Conservation (phyloP, 2,113 vertebrate species). For the Perca fluviatilis region DNA sequence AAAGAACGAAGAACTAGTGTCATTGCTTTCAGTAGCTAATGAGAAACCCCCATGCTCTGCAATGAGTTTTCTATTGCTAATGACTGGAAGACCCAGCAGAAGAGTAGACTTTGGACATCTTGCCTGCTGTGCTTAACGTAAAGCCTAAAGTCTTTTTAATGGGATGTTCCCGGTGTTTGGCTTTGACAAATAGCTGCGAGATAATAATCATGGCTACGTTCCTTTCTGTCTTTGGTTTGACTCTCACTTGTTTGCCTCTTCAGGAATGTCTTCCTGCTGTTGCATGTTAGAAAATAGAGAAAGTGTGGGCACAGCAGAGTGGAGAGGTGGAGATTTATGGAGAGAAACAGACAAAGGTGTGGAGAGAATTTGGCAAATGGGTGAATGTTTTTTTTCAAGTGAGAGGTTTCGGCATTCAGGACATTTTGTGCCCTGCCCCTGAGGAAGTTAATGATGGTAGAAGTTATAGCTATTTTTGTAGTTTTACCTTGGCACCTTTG, state of each 20-base stretch:
- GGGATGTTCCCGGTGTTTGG: slow-evolving; percentile 17
- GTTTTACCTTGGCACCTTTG: slow-evolving; percentile 19
- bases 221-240: slow-evolving; percentile 32
- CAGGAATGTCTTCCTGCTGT: slow-evolving; percentile 73
- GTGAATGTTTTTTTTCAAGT: slow-evolving; percentile 41
- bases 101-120: neutral
- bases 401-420: slow-evolving; percentile 34
- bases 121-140: neutral
- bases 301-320: slow-evolving; percentile 3
- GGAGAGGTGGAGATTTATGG: slow-evolving; percentile 26
- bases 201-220: slow-evolving; percentile 48
- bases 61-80: slow-evolving; percentile 1
- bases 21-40: slow-evolving; percentile 19
- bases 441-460: slow-evolving; percentile 1
- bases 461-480: slow-evolving; percentile 8
- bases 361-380: slow-evolving; percentile 36
- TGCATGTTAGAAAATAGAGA: slow-evolving; percentile 55
- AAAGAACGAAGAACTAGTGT: neutral
- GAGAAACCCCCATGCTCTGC: slow-evolving; percentile 13
- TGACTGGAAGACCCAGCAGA: neutral
- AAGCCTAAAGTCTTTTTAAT: slow-evolving; percentile 23
- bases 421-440: slow-evolving; percentile 54
- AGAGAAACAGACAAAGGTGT: slow-evolving; percentile 56
- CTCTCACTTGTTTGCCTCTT: slow-evolving; percentile 21
- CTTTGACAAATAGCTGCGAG: slow-evolving; percentile 18